phyloP scores from a whole-genome alignment of 2,888 invertebrate species.

The Himalopsyche tibetana region DNA sequence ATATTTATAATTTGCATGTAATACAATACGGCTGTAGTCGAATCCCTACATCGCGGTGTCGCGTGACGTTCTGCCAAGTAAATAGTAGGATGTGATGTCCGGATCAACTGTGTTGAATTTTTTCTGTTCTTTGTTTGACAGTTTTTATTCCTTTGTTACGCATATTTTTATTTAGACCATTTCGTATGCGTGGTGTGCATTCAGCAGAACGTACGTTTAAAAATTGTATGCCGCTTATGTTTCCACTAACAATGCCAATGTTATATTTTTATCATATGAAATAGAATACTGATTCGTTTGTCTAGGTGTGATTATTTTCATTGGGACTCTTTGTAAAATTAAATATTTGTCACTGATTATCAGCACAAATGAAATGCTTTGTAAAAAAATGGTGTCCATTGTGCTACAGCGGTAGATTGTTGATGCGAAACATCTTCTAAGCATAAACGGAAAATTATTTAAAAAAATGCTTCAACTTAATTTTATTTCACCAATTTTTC shows the following conservation, averaged over 20 bases:
- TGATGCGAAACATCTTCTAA: no score
- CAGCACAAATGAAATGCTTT: no score
- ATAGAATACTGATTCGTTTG: neutral
- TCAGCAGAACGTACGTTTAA: neutral
- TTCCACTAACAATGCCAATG: neutral
- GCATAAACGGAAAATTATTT: no score
- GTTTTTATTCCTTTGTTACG: neutral
- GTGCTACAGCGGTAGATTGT: no score
- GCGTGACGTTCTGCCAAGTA: constrained; percentile 4
- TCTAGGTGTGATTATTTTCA: neutral
- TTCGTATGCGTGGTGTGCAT: neutral
- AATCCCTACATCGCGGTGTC: neutral
- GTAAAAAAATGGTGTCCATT: no score
- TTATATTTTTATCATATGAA: neutral
- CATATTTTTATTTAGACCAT: neutral
- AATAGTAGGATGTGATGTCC: neutral
- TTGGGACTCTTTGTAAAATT: neutral
- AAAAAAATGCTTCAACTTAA: no score
- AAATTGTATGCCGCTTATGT: neutral
- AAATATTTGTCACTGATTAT: no score
- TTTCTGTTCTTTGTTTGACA: no score
- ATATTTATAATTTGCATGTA: no score
- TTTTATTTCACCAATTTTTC: no score
- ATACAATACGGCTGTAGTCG: neutral
- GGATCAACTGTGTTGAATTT: no score